Conservation (phyloP, 2,888 invertebrate species). For the Pinctada fucata region DNA sequence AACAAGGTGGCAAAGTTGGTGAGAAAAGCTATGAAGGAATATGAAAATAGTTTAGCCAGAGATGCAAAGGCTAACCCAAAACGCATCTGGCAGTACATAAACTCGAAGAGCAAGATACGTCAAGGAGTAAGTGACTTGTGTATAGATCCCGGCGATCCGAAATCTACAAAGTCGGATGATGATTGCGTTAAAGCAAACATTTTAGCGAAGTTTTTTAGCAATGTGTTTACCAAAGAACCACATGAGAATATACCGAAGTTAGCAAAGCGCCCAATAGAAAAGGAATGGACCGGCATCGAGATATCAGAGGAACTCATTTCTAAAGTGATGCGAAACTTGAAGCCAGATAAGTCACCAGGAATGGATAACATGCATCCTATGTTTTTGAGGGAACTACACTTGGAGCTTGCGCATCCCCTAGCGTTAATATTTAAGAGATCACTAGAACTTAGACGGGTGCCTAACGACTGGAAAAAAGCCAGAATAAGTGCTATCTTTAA, state of each 20-base stretch:
- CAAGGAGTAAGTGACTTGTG: slow-evolving; percentile 6
- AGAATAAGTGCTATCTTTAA: slow-evolving; percentile 5
- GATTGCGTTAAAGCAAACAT: slow-evolving; percentile 12
- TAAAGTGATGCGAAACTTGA: not conserved
- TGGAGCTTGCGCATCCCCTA: not conserved
- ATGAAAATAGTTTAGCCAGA: slow-evolving; percentile 17
- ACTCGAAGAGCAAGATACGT: slow-evolving; percentile 17
- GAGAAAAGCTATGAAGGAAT: not conserved
- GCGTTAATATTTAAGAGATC: slow-evolving; percentile 2
- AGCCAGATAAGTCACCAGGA: not conserved
- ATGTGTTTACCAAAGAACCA: slow-evolving; percentile 18
- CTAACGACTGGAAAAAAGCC: not conserved
- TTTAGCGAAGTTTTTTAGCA: slow-evolving; percentile 10
- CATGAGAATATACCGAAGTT: not conserved
- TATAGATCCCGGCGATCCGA: slow-evolving; percentile 5
- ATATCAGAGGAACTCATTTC: not conserved
- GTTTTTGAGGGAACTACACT: no score
- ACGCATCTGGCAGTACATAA: slow-evolving; percentile 18
- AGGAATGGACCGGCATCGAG: not conserved
- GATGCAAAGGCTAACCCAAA: slow-evolving; percentile 23
- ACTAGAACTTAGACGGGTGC: not conserved
- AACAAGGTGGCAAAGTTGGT: slow-evolving; percentile 2
- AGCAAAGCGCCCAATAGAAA: not conserved
- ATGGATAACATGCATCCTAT: not conserved
- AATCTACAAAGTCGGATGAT: slow-evolving; percentile 6